Conservation (phyloP, 2,888 invertebrate genomes). For the Drosophila barbarae region DNA sequence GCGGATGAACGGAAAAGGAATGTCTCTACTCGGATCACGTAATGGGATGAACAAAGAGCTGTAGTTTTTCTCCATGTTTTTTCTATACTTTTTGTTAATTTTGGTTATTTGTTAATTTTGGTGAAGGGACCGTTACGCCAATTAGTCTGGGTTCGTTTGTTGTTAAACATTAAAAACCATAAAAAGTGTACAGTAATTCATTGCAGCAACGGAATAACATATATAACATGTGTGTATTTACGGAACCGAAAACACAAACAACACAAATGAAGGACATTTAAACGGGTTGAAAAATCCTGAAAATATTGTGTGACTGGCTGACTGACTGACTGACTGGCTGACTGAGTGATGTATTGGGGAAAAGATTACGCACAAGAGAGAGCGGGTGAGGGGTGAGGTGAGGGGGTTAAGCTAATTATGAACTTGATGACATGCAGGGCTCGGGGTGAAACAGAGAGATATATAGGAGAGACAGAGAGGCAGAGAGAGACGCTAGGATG, state of each 20-base stretch:
- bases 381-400: conserved; percentile 5
- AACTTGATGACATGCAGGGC: conserved; percentile 58
- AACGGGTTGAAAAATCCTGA: conserved; percentile 46
- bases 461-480: background rate
- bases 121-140: conserved; percentile 76
- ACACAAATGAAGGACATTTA: conserved; percentile 35
- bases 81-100: conserved; percentile 8
- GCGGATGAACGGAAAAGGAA: conserved; percentile 32
- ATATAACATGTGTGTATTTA: conserved; percentile 1
- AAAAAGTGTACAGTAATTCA: conserved; percentile 42
- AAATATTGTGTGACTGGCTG: conserved; percentile 56
- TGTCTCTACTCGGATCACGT: conserved; percentile 13
- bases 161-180: conserved; percentile 33
- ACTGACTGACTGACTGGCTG: conserved; percentile 30
- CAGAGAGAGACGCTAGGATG: conserved; percentile 14
- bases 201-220: conserved; percentile 34
- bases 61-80: conserved; percentile 35
- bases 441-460: conserved; percentile 30
- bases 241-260: conserved; percentile 24
- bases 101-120: conserved; percentile 48
- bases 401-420: conserved; percentile 54
- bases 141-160: conserved; percentile 68
- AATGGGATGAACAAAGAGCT: conserved; percentile 20
- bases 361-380: conserved; percentile 39
- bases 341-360: conserved; percentile 38